Percentiles rank a stretch among this genome's conserved stretches.
Evolutionary conservation across 2,888 invertebrate genomes (phyloP).

Genomic region (Trisateles emortualis): DNA sequence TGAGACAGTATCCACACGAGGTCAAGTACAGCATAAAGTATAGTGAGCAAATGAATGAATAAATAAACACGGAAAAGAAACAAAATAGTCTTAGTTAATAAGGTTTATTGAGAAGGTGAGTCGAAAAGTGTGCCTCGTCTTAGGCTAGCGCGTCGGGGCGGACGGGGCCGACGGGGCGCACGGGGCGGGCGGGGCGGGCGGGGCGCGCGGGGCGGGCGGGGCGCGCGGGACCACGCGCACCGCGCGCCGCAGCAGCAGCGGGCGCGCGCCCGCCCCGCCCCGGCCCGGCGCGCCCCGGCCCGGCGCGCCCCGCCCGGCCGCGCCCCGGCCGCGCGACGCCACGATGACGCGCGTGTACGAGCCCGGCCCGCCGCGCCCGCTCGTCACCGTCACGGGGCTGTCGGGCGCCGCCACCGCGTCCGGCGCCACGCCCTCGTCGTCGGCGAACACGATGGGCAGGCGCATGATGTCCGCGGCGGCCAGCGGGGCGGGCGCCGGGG

Average conservation of each 20-base stretch:
- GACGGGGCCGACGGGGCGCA: too few relatives aligned
- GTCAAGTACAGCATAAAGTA: too few relatives aligned
- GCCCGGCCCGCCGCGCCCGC: conserved; percentile 40
- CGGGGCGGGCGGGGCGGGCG: too few relatives aligned
- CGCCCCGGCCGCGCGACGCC: conserved; percentile 63
- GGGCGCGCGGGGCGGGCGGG: conserved; percentile 3
- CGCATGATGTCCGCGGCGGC: conserved; percentile 84
- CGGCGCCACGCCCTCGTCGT: conserved; percentile 69
- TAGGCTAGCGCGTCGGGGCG: too few relatives aligned
- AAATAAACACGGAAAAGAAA: too few relatives aligned
- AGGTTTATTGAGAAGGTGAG: too few relatives aligned
- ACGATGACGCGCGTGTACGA: conserved; percentile 62
- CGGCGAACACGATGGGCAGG: conserved; percentile 88
- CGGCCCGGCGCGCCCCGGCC: conserved; percentile 36
- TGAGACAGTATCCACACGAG: too few relatives aligned
- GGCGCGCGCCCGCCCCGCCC: conserved; percentile 42
- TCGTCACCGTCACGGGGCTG: conserved; percentile 43
- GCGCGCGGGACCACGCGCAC: conserved; percentile 51
- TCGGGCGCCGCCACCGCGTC: conserved; percentile 17
- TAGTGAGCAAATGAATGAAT: too few relatives aligned
- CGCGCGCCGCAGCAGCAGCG: conserved; percentile 56
- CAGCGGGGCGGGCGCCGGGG: conserved; percentile 27
- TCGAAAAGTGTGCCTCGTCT: too few relatives aligned
- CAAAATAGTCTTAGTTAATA: too few relatives aligned
- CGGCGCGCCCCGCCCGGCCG: conserved; percentile 30